Percentiles rank a stretch among this genome's conserved stretches.
phyloP scores from a whole-genome alignment of 53 echinoderm and acorn worm species.

The Holothuria leucospilota region DNA sequence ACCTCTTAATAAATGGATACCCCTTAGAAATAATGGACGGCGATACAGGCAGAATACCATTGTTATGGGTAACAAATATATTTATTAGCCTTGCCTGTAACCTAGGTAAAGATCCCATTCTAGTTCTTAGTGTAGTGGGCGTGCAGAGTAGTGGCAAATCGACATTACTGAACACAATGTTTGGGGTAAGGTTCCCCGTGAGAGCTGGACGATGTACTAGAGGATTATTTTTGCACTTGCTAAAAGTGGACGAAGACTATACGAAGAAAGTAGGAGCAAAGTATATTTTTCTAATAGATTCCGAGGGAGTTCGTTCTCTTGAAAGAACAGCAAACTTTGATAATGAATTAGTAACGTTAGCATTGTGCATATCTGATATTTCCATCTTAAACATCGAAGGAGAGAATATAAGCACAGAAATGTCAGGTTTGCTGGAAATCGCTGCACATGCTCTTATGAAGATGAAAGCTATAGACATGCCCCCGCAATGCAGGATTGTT shows the following conservation, averaged over 20 bases:
- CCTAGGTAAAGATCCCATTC: too few species aligned
- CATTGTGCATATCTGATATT: conserved; percentile 23
- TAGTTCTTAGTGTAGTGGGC: not conserved
- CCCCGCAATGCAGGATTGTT: conserved; percentile 12
- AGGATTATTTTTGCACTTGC: not conserved
- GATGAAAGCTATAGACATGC: conserved; percentile 2
- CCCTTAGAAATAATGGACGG: too few species aligned
- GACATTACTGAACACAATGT: conserved; percentile 14
- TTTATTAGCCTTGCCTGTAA: too few species aligned
- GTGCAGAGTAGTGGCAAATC: conserved; percentile 34
- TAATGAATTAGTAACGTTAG: conserved; percentile 11
- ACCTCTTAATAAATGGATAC: too few species aligned
- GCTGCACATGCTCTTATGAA: conserved; percentile 28
- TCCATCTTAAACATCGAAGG: conserved; percentile 16
- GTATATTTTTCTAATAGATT: conserved; percentile 1
- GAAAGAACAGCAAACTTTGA: not conserved
- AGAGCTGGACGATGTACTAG: conserved; percentile 14
- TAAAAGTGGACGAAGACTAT: not conserved
- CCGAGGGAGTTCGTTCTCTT: not conserved
- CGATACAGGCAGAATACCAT: too few species aligned
- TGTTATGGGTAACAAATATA: too few species aligned
- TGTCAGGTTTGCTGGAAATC: not conserved
- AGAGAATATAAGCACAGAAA: conserved; percentile 10
- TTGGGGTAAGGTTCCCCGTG: not conserved
- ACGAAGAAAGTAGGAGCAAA: not conserved